Evolutionary conservation across 2,797 vertebrate genomes (phyloP), one percentile per base, ranked within the genome.

Genomic region (Takifugu rubripes): DNA sequence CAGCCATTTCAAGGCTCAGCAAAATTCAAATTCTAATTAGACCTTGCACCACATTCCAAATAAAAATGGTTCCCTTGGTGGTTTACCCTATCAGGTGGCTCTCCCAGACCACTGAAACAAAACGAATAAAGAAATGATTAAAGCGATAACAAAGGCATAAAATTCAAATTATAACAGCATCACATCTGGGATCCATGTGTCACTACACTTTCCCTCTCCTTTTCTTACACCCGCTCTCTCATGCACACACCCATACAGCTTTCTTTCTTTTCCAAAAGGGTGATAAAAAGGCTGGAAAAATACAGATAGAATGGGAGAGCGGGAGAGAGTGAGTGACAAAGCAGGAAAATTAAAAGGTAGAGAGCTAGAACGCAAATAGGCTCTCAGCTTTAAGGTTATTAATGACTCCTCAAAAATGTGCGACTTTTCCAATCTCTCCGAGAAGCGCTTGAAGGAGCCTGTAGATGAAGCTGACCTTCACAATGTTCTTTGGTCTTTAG

Each of bases 401-500:
- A 99, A 99, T 99, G 96, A 98, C 96, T 98, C 95, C 94, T 98
- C 97, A 98, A 97, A 98, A 99, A 97, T 97, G 94, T 95, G 93
- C 72, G 95, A 96, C 94, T 97, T 98, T 97, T 98, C 97, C 97
- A 99, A 99, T 99, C 95, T 98, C 95, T 96, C 93, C 75, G 93
- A 97, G 96, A 98, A 96, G 95, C 97, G 97, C 97, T 95, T 99
- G 96, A 99, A 97, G 93, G 96, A 98, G 95, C 94, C 94, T 94
- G 95, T 93, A 97, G 97, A 99, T 98, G 97, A 99, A 97, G 96
- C 96, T 98, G 97, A 99, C 97, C 97, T 99, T 99, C 97, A 99
- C 93, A 97, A 97, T 98, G 96, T 99, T 99, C 97, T 97, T 98
- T 99, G 96, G 96, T 99, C 97, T 99, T 99, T 98, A 99, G 97